Conservation (phyloP, 2,888 invertebrate species). For the Nemoura dubitans region DNA sequence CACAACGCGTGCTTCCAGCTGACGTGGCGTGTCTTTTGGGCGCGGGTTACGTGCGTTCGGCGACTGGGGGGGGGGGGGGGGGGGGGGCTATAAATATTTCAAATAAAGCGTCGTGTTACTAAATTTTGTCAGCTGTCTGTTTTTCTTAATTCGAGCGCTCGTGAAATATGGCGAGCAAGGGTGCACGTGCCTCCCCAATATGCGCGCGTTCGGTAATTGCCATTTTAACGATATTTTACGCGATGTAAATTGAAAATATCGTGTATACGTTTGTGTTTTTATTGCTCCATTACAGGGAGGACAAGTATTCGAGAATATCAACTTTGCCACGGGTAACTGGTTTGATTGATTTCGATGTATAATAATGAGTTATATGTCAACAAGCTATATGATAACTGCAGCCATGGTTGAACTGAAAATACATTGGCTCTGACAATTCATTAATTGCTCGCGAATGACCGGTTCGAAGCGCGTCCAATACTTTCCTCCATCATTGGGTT, state of each 20-base stretch:
- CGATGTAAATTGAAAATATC: too few species aligned
- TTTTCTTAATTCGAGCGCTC: neutral
- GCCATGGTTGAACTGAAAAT: too few species aligned
- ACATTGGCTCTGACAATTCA: neutral
- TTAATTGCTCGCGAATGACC: neutral
- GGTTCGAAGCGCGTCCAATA: neutral
- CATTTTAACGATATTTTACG: neutral
- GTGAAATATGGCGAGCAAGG: neutral
- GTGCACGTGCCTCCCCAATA: neutral
- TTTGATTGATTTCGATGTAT: too few species aligned
- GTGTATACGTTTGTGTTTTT: too few species aligned
- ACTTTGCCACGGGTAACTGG: too few species aligned
- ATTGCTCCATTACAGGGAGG: too few species aligned
- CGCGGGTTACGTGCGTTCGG: too few species aligned
- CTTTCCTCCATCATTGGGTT: neutral
- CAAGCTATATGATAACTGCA: too few species aligned
- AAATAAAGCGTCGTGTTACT: neutral
- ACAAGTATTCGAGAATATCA: too few species aligned
- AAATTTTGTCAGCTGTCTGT: conserved; percentile 33
- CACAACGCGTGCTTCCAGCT: too few species aligned
- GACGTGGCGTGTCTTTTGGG: neutral
- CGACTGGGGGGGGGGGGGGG: too few species aligned
- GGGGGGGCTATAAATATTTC: conserved; percentile 33
- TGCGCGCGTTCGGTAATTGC: neutral
- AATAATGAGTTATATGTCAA: too few species aligned